Evolutionary conservation across 2,888 invertebrate species (phyloP).

Genomic region (Sminthurinus aureus): DNA sequence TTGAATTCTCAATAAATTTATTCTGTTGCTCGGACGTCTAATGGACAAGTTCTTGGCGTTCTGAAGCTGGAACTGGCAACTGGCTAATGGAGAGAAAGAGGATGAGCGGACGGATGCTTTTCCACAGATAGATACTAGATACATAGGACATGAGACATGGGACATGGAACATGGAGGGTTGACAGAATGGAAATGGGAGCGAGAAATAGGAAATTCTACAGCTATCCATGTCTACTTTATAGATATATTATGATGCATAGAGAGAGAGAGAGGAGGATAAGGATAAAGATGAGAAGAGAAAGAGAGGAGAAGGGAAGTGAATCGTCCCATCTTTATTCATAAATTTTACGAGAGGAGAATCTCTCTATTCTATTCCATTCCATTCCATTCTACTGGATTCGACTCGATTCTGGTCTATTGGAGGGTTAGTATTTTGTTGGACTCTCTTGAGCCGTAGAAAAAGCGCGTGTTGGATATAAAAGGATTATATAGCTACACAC

Average conservation of each 20-base stretch:
- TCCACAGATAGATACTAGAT: not conserved
- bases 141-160: not conserved
- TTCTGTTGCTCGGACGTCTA: constrained; percentile 42
- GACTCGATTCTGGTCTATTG: no score
- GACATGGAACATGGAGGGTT: not conserved
- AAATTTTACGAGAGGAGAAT: constrained; percentile 44
- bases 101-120: constrained; percentile 9
- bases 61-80: not conserved
- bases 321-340: constrained; percentile 48
- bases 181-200: not conserved
- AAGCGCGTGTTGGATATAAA: constrained; percentile 44
- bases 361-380: constrained; percentile 8
- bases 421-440: constrained; percentile 3
- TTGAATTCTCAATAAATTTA: constrained; percentile 50
- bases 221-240: no score
- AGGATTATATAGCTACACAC: constrained; percentile 48
- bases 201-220: not conserved
- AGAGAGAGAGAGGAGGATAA: constrained; percentile 13
- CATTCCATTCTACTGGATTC: no score
- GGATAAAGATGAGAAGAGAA: constrained; percentile 9
- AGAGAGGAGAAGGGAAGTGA: constrained; percentile 38
- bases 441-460: constrained; percentile 33
- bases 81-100: constrained; percentile 22
- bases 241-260: no score
- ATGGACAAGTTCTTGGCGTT: constrained; percentile 49